Conservation (phyloP, 2,113 vertebrate genomes). For the Tauraco erythrolophus region DNA sequence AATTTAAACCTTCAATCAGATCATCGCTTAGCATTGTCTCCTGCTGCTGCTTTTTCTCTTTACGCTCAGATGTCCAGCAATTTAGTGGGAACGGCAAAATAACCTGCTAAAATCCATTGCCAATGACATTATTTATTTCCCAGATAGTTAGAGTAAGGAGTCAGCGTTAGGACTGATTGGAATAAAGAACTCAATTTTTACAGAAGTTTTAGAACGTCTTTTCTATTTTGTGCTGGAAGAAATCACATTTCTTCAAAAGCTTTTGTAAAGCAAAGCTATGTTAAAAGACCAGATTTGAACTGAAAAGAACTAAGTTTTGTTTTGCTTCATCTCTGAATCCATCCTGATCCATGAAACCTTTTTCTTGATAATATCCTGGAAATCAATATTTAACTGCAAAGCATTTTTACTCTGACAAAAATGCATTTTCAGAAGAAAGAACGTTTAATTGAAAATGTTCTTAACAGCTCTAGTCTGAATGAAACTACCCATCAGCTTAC, state of each 20-base stretch:
- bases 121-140: neutral
- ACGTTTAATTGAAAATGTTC: slow-evolving; percentile 22
- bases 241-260: neutral
- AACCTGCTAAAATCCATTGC: neutral
- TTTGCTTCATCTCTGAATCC: neutral
- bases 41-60: neutral
- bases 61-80: neutral
- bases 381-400: slow-evolving; percentile 20
- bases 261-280: neutral
- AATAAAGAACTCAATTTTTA: neutral
- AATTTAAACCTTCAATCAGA: slow-evolving; percentile 26
- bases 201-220: neutral
- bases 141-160: neutral
- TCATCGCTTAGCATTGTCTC: neutral
- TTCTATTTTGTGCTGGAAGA: neutral
- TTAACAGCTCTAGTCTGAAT: slow-evolving; percentile 20
- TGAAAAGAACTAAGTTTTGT: neutral
- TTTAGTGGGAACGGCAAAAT: neutral
- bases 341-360: neutral
- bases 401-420: neutral
- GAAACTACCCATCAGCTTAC: slow-evolving; percentile 39
- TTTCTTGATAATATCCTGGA: neutral
- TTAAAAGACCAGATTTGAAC: neutral
- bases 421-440: slow-evolving; percentile 21
- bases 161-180: neutral